A percentile compares a stretch with the other conserved stretches of the same genome.
These are phyloP conservation scores for Sturmia bella DNA, from an alignment of 2,888 invertebrate genomes.

Conservation along the genomic window DNA sequence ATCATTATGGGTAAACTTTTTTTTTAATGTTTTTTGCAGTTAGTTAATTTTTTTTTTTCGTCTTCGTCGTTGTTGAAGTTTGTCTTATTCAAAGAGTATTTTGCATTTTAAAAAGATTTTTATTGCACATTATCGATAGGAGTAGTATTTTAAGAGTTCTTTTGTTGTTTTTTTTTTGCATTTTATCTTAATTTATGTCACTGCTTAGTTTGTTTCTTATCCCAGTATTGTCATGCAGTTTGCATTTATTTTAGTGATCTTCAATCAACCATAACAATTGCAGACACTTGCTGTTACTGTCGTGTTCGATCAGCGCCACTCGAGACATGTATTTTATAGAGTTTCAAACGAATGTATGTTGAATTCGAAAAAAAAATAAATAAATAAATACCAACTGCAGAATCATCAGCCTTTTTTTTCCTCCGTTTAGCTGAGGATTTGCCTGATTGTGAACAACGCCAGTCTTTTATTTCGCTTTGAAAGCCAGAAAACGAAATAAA, in stretches of 20 bases:
- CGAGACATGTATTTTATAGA: conserved; percentile 54
- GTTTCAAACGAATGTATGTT: conserved; percentile 41
- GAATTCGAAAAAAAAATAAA: background rate
- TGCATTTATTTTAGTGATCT: conserved; percentile 72
- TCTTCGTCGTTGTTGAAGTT: conserved; percentile 55
- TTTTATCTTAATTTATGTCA: conserved; percentile 33
- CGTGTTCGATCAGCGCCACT: conserved; percentile 71
- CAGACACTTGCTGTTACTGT: conserved; percentile 73
- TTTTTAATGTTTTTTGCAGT: conserved; percentile 23
- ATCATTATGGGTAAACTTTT: conserved; percentile 57
- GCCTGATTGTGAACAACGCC: conserved; percentile 26
- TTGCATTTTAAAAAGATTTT: conserved; percentile 64
- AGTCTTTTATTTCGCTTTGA: conserved; percentile 51
- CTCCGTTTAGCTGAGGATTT: conserved; percentile 6
- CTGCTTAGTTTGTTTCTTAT: conserved; percentile 40
- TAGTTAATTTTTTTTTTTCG: conserved; percentile 18
- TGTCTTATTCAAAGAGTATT: conserved; percentile 59
- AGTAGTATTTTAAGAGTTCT: conserved; percentile 27
- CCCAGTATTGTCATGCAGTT: conserved; percentile 57
- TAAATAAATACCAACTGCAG: conserved; percentile 1
- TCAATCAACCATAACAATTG: conserved; percentile 76
- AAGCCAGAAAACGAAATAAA: conserved; percentile 21
- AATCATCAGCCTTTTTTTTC: conserved; percentile 21
- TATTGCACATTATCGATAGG: conserved; percentile 64
- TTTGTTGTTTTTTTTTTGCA: conserved; percentile 17